A percentile compares a stretch with the other conserved stretches of the same genome.
phyloP scores from a whole-genome alignment of 2,113 vertebrate genomes.

The Leucosticte australis region DNA sequence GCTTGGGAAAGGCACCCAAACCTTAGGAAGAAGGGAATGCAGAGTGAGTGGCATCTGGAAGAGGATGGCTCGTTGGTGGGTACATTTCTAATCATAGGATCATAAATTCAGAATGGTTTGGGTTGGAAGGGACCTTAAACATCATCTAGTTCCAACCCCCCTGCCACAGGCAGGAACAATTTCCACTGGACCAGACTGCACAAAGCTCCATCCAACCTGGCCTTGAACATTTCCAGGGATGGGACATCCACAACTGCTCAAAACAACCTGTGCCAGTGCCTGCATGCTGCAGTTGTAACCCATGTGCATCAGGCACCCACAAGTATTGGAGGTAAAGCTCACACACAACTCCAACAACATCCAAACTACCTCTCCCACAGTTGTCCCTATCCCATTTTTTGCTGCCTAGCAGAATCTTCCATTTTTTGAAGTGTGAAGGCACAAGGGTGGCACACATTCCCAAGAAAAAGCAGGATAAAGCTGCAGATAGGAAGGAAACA shows the following conservation, averaged over 20 bases:
- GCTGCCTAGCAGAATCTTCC: neutral
- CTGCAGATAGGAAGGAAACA: neutral
- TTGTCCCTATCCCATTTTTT: neutral
- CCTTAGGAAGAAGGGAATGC: neutral
- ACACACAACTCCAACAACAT: neutral
- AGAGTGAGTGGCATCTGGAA: neutral
- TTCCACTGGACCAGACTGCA: neutral
- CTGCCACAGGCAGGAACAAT: neutral
- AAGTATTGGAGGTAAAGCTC: neutral
- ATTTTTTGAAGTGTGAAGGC: neutral
- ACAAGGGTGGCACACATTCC: neutral
- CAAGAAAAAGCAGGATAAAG: neutral
- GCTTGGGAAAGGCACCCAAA: neutral
- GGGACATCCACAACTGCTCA: neutral
- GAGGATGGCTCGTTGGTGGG: neutral
- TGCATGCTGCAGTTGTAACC: neutral
- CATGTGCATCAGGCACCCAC: rapidly evolving
- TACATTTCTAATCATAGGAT: neutral
- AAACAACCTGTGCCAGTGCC: neutral
- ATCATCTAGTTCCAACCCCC: rapidly evolving
- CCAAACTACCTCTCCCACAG: neutral
- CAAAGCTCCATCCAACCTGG: neutral
- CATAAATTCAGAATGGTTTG: neutral
- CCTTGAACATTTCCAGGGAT: neutral
- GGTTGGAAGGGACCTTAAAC: neutral